phyloP scores from a whole-genome alignment of 2,113 vertebrate species.

The Odocoileus virginianus region DNA sequence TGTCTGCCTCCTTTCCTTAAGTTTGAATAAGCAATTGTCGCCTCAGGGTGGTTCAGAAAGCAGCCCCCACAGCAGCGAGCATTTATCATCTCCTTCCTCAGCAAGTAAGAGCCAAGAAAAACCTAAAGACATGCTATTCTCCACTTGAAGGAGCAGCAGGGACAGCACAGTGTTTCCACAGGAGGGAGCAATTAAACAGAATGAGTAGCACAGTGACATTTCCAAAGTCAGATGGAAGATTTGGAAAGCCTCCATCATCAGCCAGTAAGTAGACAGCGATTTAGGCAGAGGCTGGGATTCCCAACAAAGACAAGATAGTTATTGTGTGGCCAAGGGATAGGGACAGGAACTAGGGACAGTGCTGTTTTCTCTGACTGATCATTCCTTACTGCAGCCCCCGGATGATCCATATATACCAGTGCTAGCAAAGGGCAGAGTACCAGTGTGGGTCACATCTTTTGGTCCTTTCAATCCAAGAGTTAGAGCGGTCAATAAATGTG shows the following conservation, averaged over 20 bases:
- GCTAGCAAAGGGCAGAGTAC: not conserved
- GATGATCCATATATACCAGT: not conserved
- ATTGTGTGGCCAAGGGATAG: not conserved
- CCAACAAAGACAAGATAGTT: slow-evolving; percentile 27
- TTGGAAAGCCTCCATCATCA: slow-evolving; percentile 47
- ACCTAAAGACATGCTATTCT: not conserved
- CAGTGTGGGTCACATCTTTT: not conserved
- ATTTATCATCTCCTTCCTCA: not conserved
- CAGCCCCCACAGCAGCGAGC: not conserved
- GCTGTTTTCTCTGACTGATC: not conserved
- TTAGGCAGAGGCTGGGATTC: not conserved
- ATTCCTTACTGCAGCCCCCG: not conserved
- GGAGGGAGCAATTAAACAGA: slow-evolving; percentile 70
- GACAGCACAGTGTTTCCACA: slow-evolving; percentile 53
- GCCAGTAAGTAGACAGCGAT: slow-evolving; percentile 59
- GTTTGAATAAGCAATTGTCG: not conserved
- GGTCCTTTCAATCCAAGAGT: not conserved
- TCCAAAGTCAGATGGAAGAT: slow-evolving; percentile 29
- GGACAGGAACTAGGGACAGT: not conserved
- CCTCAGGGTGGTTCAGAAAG: not conserved
- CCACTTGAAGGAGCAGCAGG: slow-evolving; percentile 54
- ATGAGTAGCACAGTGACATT: slow-evolving; percentile 66
- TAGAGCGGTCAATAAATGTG: not conserved
- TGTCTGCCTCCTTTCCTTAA: not conserved
- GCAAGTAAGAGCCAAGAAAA: not conserved